These are phyloP conservation scores for Sebastes diploproa DNA, from an alignment of 2,797 vertebrate genomes.

Conservation along the genomic window DNA sequence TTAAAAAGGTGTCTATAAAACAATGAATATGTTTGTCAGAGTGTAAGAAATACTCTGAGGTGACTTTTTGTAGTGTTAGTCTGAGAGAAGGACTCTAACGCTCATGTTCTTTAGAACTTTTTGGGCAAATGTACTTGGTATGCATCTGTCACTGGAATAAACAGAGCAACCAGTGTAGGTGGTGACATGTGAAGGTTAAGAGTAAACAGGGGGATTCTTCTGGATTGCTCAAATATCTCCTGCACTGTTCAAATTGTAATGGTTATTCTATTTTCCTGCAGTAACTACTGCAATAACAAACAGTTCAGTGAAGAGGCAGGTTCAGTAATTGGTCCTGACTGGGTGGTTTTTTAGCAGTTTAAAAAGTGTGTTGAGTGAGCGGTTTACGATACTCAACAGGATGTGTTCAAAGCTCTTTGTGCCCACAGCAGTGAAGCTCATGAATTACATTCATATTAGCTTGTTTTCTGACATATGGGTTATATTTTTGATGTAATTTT, in stretches of 20 bases:
- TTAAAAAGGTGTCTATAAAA: neutral
- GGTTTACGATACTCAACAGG: too few relatives aligned
- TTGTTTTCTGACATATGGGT: too few relatives aligned
- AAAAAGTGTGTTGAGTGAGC: too few relatives aligned
- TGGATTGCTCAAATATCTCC: neutral
- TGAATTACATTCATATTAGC: too few relatives aligned
- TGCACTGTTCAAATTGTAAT: neutral
- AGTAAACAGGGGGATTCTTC: too few relatives aligned
- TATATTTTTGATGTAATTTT: too few relatives aligned
- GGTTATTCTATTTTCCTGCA: neutral
- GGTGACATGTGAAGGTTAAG: neutral
- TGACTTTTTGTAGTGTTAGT: too few relatives aligned
- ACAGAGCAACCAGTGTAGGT: neutral
- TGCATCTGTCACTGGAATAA: neutral
- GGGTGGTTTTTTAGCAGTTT: too few relatives aligned
- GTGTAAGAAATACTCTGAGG: too few relatives aligned
- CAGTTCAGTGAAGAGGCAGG: neutral
- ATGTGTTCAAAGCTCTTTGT: too few relatives aligned
- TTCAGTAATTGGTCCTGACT: too few relatives aligned
- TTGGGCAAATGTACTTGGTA: neutral
- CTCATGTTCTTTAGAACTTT: neutral
- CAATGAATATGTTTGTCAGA: neutral
- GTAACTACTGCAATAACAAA: neutral
- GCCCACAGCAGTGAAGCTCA: too few relatives aligned
- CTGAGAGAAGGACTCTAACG: neutral